These are phyloP conservation scores for Polypedilum vanderplanki DNA, from an alignment of 1,140 invertebrate species.

Conservation along the genomic window DNA sequence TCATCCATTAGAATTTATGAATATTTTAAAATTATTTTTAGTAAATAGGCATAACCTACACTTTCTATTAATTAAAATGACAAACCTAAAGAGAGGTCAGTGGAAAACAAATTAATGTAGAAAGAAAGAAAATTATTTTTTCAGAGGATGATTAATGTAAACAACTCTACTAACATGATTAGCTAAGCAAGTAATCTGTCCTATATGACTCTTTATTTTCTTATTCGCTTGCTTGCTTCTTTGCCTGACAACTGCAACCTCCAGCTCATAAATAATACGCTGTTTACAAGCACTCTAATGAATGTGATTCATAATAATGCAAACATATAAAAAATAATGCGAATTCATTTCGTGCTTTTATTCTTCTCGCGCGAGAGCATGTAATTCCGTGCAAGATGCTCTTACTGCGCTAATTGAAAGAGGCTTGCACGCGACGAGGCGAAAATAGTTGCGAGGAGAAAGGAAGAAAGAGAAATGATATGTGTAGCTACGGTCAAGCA, in stretches of 20 bases:
- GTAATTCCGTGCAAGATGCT: slow-evolving; percentile 4
- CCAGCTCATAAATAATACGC: slow-evolving; percentile 17
- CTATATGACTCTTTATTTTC: neutral
- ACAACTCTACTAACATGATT: neutral
- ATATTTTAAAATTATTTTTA: no score
- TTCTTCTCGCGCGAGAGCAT: neutral
- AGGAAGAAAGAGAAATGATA: neutral
- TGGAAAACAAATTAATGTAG: neutral
- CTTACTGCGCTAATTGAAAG: slow-evolving; percentile 21
- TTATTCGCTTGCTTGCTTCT: no score
- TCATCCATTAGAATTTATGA: no score
- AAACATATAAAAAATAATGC: neutral
- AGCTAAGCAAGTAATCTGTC: neutral
- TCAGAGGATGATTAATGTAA: slow-evolving; percentile 5
- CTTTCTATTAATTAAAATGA: slow-evolving; percentile 5
- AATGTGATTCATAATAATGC: slow-evolving; percentile 26
- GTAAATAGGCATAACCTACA: no score
- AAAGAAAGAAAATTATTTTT: neutral
- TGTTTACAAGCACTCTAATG: slow-evolving; percentile 15
- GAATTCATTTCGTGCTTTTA: slow-evolving; percentile 15
- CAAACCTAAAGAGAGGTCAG: neutral
- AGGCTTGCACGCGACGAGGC: slow-evolving; percentile 4
- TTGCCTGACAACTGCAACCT: neutral
- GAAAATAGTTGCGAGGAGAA: neutral
- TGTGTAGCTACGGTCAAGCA: neutral